These are phyloP conservation scores for Diorhabda carinulata DNA, from an alignment of 1,140 invertebrate species.

Conservation along the genomic window DNA sequence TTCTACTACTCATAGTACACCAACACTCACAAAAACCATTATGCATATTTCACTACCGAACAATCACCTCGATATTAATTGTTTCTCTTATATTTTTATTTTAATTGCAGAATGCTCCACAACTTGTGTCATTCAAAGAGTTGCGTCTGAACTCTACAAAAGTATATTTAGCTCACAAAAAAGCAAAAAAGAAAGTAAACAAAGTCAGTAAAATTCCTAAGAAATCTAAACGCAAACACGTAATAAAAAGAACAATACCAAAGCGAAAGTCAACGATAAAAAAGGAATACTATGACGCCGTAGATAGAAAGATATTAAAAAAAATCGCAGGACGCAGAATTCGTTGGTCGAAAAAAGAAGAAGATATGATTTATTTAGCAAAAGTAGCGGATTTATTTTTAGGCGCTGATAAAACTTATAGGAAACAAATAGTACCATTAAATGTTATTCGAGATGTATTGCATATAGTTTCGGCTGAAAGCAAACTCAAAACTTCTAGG, in stretches of 20 bases:
- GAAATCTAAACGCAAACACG: constrained; percentile 10
- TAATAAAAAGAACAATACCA: constrained; percentile 12
- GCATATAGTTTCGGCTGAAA: constrained; percentile 53
- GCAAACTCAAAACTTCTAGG: constrained; percentile 55
- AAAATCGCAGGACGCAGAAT: constrained; percentile 61
- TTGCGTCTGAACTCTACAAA: too few relatives aligned
- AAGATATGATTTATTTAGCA: constrained; percentile 63
- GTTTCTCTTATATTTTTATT: too few relatives aligned
- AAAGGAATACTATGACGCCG: constrained; percentile 56
- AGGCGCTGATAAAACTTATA: constrained; percentile 49
- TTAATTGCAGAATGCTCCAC: too few relatives aligned
- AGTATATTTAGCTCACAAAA: too few relatives aligned
- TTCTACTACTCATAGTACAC: too few relatives aligned
- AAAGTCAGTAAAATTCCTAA: constrained; percentile 1
- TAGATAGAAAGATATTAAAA: constrained; percentile 63
- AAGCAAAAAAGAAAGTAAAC: neutral
- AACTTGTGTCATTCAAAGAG: too few relatives aligned
- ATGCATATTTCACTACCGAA: too few relatives aligned
- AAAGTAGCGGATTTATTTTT: constrained; percentile 65
- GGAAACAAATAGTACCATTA: constrained; percentile 51
- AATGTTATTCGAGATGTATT: constrained; percentile 60
- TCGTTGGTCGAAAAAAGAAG: constrained; percentile 60
- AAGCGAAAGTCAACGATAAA: constrained; percentile 10
- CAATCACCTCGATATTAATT: too few relatives aligned
- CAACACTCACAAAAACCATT: too few relatives aligned